A percentile compares a stretch with the other conserved stretches of the same genome.
Conservation (phyloP, 2,888 invertebrate species). For the Alentia gelatinosa region DNA sequence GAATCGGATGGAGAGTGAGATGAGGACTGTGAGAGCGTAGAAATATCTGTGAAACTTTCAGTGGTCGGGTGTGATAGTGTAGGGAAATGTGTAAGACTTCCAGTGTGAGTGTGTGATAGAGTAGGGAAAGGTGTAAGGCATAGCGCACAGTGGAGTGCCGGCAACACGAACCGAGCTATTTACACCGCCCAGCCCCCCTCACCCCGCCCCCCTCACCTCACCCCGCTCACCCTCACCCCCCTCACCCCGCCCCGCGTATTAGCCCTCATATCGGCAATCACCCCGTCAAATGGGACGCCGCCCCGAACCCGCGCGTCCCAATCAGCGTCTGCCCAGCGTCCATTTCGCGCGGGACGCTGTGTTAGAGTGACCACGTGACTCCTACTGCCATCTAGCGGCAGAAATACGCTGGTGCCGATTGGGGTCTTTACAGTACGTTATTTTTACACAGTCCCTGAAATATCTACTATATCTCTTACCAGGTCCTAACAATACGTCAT, state of each 20-base stretch:
- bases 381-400: background rate
- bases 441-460: too few species aligned
- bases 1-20: background rate
- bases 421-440: too few species aligned
- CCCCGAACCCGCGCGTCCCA: background rate
- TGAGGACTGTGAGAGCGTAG: background rate
- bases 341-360: background rate
- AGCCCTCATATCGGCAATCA: constrained; percentile 39
- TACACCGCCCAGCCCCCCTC: background rate
- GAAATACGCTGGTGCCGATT: too few species aligned
- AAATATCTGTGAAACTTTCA: too few species aligned
- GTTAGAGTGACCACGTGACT: background rate
- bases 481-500: too few species aligned
- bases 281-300: constrained; percentile 38
- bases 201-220: background rate
- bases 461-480: too few species aligned
- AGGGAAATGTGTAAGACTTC: too few species aligned
- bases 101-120: too few species aligned
- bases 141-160: too few species aligned
- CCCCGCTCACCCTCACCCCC: background rate
- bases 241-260: background rate
- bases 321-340: background rate
- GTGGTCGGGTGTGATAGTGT: too few species aligned
- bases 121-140: too few species aligned
- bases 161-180: too few species aligned